Conservation (phyloP, 2,888 invertebrate genomes). For the Calameuta idolon region DNA sequence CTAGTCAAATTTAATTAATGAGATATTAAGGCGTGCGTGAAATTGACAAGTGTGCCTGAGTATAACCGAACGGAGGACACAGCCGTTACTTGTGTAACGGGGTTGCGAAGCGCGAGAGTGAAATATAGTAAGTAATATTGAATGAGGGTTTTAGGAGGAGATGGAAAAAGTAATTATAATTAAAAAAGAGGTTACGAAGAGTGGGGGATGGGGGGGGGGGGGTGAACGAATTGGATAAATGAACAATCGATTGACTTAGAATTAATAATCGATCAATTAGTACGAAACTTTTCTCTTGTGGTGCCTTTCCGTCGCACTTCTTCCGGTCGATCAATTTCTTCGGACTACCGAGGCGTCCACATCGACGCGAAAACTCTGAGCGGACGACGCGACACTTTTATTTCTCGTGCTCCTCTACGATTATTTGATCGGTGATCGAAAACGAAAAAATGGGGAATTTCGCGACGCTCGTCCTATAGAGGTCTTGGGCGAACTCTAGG, state of each 20-base stretch:
- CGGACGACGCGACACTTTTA: background rate
- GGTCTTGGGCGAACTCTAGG: background rate
- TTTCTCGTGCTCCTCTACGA: background rate
- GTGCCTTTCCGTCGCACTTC: slow-evolving; percentile 51
- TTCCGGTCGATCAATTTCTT: slow-evolving; percentile 12
- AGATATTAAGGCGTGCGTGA: background rate
- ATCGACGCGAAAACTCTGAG: background rate
- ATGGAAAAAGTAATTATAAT: background rate
- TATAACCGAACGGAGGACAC: slow-evolving; percentile 13
- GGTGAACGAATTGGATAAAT: background rate
- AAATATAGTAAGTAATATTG: background rate
- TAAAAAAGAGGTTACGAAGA: background rate
- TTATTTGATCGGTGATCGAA: too few species aligned
- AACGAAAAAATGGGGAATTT: too few species aligned
- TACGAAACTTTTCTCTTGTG: slow-evolving; percentile 41
- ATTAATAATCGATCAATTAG: slow-evolving; percentile 27
- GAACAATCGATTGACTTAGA: slow-evolving; percentile 1
- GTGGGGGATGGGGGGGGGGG: background rate
- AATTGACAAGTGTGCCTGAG: background rate
- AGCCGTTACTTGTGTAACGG: background rate
- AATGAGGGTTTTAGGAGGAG: slow-evolving; percentile 4
- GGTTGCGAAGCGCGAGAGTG: background rate
- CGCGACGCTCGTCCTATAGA: background rate
- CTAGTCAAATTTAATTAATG: slow-evolving; percentile 39
- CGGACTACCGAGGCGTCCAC: background rate